Base-by-base conservation (phyloP, 2,113 vertebrate species). In the Callaeas wilsoni region DNA sequence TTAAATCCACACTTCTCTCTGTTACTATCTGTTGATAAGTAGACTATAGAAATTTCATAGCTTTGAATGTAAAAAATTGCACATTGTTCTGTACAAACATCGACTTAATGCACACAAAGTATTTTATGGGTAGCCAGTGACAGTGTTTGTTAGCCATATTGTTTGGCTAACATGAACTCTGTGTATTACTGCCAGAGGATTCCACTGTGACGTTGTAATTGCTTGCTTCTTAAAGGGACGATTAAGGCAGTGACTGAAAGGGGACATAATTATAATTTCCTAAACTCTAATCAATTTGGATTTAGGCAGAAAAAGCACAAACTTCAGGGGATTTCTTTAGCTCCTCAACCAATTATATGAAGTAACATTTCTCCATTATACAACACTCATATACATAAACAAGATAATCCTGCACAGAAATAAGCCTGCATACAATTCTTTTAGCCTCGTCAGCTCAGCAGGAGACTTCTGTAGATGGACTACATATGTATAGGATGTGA, bases 281-380 rank as follows among this genome's bases (percentile, higher is more conserved):
- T 91, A 71, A 91, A 90, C 39, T 83, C 83, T 63, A 50, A 77
- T 91, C 85, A 70, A n/a, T 71, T 82, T 94, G 84, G 78, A 81
- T 96, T 97, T 94, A 91, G 55, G 57, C 62, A 96, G 78, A 76
- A 80, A 86, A 50, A 90, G 32, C 35, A 71, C 46, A 94, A 91
- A 95, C 57, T 86, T 77, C 50, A 62, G 82, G 93, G 82, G 53
- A 90, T 91, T 96, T 83, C 80, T 80, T 89, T 62, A 77, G 63
- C 57, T 93, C 59, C 68, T 60, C 78, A 74, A 37, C n/a, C 41
- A 96, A 90, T 92, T 69, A 73, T 26, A 53, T 20, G 16, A 71
- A 95, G 44, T 29, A 82, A 84, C 9, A 73, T 87, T 96, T 94
- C 55, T 86, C 44, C 62, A n/a, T 64, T 82, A 67, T 73, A 89